Evolutionary conservation across 2,888 invertebrate genomes (phyloP), one percentile per base, ranked within the genome.

Genomic region (Criorhina ranunculi): DNA sequence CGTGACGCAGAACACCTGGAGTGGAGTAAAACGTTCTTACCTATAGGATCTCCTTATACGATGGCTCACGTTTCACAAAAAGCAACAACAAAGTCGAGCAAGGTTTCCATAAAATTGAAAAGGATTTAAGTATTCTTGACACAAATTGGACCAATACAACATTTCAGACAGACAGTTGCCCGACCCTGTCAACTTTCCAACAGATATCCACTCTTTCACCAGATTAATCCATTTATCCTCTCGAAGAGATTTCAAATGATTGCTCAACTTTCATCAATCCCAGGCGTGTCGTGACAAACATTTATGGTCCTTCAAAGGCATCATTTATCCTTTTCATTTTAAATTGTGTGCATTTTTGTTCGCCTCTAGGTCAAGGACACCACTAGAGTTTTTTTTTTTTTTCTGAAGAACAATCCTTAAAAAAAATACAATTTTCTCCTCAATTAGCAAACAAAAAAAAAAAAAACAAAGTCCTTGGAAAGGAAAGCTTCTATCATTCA

Each of bases 371-470:
- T 29, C 12, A 40, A 40, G 24, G 12, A 40, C 40, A 11, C 59
- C 24, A 40, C 9, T 46, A 1, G 3, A 40, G 12, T 29, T 40
- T 3, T 33, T 11, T n/a, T 12, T 11, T 5, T 1, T 24, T 24
- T 33, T 49, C 19, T 5, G 12, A 8, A 24, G 12, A 8, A 24
- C 12, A n/a, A n/a, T n/a, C n/a, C n/a, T n/a, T n/a, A 37, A 8
- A n/a, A 17, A 49, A 12, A 64, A 64, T 64, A n/a, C 46, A 64
- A 64, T 64, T 35, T 49, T 64, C 64, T 49, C 19, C 49, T 64
- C 64, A 66, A 66, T 66, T 51, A 66, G 11, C 40, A 64, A 33
- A 0, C 3, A n/a, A n/a, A n/a, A n/a, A n/a, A 6, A 57, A 1
- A 9, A 49, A 49, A 29, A 49, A 24, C 5, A 11, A 29, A 15